These are phyloP conservation scores for Nemotelus nigrinus DNA, from an alignment of 2,888 invertebrate genomes.

Conservation along the genomic window DNA sequence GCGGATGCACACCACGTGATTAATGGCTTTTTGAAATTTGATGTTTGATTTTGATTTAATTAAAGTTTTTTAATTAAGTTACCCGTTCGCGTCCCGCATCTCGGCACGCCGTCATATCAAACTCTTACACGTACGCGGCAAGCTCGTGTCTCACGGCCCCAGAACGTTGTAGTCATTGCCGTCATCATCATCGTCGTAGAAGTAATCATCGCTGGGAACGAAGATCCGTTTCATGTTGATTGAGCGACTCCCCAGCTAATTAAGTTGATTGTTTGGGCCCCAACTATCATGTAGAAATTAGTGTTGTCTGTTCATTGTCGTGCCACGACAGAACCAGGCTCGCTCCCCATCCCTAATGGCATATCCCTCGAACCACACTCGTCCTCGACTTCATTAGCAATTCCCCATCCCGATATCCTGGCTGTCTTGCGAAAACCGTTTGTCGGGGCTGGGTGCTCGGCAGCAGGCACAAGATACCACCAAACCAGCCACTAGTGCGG, in stretches of 20 bases:
- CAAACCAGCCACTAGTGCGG: background rate
- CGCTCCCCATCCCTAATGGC: background rate
- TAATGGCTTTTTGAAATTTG: conserved; percentile 51
- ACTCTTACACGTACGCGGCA: background rate
- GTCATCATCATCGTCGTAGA: background rate
- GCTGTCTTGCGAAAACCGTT: conserved; percentile 2
- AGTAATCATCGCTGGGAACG: background rate
- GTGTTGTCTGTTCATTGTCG: conserved; percentile 36
- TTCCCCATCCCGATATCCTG: conserved; percentile 30
- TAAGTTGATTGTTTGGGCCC: conserved; percentile 43
- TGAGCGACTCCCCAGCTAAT: conserved; percentile 38
- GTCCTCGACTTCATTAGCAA: conserved; percentile 23
- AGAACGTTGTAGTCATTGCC: background rate
- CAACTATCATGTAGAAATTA: conserved; percentile 44
- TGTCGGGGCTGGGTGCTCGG: background rate
- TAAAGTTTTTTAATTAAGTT: conserved; percentile 50
- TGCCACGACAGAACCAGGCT: conserved; percentile 6
- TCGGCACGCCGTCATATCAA: conserved; percentile 20
- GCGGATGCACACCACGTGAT: conserved; percentile 46
- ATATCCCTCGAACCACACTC: background rate
- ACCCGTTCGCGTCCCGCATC: background rate
- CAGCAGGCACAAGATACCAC: background rate
- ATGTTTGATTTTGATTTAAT: conserved; percentile 50
- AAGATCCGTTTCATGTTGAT: conserved; percentile 31
- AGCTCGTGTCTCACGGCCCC: background rate